Evolutionary conservation across 37 sponge, comb jelly and placozoan species (phyloP).

Genomic region (Amphimedon queenslandica): DNA sequence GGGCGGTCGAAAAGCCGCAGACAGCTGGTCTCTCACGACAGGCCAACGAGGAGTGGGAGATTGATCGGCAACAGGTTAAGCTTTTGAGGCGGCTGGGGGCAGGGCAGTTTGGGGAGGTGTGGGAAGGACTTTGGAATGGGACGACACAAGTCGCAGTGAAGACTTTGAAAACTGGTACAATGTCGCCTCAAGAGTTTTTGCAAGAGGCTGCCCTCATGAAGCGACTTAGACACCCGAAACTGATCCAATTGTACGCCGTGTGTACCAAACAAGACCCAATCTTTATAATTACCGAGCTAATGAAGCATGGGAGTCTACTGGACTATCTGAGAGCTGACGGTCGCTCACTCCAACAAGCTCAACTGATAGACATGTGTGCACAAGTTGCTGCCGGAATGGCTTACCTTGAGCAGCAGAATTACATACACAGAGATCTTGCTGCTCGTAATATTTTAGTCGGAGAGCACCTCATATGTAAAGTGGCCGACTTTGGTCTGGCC

Average conservation of each 20-base stretch:
- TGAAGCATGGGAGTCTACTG: constrained; percentile 92
- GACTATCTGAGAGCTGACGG: constrained; percentile 93
- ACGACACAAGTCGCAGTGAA: constrained; percentile 94
- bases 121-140: constrained; percentile 93
- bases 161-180: constrained; percentile 94
- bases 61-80: constrained; percentile 66
- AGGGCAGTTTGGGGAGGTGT: constrained; percentile 96
- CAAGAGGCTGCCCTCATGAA: constrained; percentile 97
- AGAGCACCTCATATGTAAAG: constrained; percentile 89
- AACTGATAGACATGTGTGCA: constrained; percentile 86
- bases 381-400: constrained; percentile 96
- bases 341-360: constrained; percentile 58
- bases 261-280: constrained; percentile 95
- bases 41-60: constrained; percentile 93
- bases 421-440: constrained; percentile 96
- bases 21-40: constrained; percentile 84
- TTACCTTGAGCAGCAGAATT: constrained; percentile 89
- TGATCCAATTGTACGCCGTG: constrained; percentile 97
- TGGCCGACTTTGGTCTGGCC: constrained; percentile 97
- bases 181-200: constrained; percentile 90
- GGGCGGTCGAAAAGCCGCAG: constrained; percentile 76
- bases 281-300: constrained; percentile 93
- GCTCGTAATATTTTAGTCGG: constrained; percentile 97
- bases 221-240: constrained; percentile 89
- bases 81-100: constrained; percentile 72